A percentile compares a stretch with the other conserved stretches of the same genome.
phyloP scores from a whole-genome alignment of 2,888 invertebrate species.

The Sarcophaga subvicina region DNA sequence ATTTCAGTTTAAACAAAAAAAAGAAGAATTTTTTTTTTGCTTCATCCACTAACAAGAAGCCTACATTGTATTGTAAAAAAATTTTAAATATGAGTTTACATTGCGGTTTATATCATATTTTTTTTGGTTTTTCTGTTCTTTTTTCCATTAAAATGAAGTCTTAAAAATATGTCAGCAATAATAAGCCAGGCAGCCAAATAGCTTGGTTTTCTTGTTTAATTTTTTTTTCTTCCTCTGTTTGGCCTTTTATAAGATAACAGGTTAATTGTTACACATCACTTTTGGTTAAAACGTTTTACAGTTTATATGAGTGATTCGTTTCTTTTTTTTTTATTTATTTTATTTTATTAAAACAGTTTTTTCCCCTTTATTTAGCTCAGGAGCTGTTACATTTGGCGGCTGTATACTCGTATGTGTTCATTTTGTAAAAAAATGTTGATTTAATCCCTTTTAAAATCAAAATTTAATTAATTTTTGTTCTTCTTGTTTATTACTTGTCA shows the following conservation, averaged over 20 bases:
- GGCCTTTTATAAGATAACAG: slow-evolving; percentile 45
- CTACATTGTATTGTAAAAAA: slow-evolving; percentile 59
- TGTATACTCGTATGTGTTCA: background rate
- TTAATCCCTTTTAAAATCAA: slow-evolving; percentile 40
- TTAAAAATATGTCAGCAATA: slow-evolving; percentile 30
- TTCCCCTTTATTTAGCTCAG: slow-evolving; percentile 36
- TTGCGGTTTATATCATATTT: slow-evolving; percentile 64
- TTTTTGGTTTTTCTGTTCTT: background rate
- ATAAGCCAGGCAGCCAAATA: background rate
- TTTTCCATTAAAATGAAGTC: slow-evolving; percentile 46
- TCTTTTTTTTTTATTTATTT: slow-evolving; percentile 23
- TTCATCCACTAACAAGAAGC: slow-evolving; percentile 44
- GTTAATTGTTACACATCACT: slow-evolving; percentile 67
- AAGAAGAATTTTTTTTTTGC: background rate
- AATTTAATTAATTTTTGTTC: slow-evolving; percentile 58
- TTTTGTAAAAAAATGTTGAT: background rate
- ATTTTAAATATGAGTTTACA: slow-evolving; percentile 66
- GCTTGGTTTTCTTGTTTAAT: slow-evolving; percentile 8
- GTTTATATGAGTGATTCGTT: slow-evolving; percentile 54
- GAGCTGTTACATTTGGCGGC: slow-evolving; percentile 45
- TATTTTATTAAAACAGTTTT: slow-evolving; percentile 42
- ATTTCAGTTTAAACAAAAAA: too few relatives aligned
- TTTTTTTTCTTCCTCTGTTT: background rate
- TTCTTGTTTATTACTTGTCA: slow-evolving; percentile 51
- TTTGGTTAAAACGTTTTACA: slow-evolving; percentile 54